Conservation (phyloP, 2,888 invertebrate genomes). For the Entomobrya proxima region DNA sequence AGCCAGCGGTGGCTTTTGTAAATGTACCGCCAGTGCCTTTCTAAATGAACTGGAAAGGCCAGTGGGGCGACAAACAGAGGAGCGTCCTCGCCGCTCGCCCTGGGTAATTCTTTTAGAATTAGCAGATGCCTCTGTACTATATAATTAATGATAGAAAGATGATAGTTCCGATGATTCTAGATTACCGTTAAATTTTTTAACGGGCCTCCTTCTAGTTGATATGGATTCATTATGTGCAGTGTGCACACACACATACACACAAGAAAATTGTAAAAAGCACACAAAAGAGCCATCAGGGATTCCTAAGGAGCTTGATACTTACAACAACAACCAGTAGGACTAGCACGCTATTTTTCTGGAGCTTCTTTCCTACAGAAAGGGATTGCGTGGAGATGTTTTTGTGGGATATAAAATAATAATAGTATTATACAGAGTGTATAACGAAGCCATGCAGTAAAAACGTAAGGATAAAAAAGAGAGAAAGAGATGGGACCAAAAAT, state of each 20-base stretch:
- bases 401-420: not conserved
- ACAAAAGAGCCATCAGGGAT: constrained; percentile 66
- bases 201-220: no score
- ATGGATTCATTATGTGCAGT: constrained; percentile 53
- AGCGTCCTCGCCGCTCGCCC: no score
- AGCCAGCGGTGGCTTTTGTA: no score
- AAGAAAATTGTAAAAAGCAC: constrained; percentile 55
- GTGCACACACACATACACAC: constrained; percentile 10
- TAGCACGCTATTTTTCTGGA: not conserved
- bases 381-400: not conserved
- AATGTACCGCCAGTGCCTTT: no score
- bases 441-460: not conserved
- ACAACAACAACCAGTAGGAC: not conserved
- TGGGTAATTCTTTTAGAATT: no score
- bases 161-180: no score
- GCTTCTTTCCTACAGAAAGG: not conserved
- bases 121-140: no score
- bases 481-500: not conserved
- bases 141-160: no score
- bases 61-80: no score
- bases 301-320: constrained; percentile 47
- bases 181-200: no score
- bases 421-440: not conserved
- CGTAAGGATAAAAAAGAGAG: not conserved
- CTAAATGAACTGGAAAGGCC: no score